A percentile compares a stretch with the other conserved stretches of the same genome.
Conservation (phyloP, 2,797 vertebrate species). For the Xiphorhynchus erythropygius region DNA sequence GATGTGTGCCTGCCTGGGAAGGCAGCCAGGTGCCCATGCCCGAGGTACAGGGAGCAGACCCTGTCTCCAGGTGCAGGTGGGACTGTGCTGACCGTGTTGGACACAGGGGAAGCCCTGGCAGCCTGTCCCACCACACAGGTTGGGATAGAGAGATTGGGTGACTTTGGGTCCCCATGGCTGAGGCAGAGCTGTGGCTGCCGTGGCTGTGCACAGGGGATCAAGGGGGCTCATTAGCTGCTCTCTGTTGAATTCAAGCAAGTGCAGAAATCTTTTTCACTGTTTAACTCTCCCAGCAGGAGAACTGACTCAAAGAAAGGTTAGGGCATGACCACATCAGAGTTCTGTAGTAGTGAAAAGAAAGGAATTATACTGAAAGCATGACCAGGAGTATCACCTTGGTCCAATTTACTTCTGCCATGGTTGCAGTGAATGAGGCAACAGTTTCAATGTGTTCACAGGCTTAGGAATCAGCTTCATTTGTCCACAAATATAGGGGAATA, state of each 20-base stretch:
- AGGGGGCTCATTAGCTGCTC: background rate
- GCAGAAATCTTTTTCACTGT: background rate
- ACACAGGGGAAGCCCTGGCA: rapidly evolving
- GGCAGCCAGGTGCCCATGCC: background rate
- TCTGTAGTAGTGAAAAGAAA: background rate
- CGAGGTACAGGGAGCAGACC: rapidly evolving
- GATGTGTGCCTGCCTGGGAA: background rate
- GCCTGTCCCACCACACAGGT: rapidly evolving
- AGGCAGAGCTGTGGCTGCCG: rapidly evolving
- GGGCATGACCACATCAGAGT: background rate
- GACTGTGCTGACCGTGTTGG: background rate
- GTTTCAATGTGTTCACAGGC: background rate
- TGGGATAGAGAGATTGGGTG: rapidly evolving
- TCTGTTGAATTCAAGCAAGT: slow-evolving; percentile 5
- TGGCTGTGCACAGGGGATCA: rapidly evolving
- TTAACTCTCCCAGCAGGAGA: slow-evolving; percentile 37
- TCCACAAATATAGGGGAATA: background rate
- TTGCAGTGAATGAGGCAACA: background rate
- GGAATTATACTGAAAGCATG: background rate
- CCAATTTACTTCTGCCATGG: slow-evolving; percentile 20
- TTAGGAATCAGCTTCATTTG: background rate
- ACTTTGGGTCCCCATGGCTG: rapidly evolving
- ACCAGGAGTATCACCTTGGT: background rate
- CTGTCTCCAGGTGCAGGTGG: background rate
- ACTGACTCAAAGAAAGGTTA: slow-evolving; percentile 44